These are phyloP conservation scores for Hofmannophila pseudospretella DNA, from an alignment of 2,888 invertebrate species.

Conservation along the genomic window DNA sequence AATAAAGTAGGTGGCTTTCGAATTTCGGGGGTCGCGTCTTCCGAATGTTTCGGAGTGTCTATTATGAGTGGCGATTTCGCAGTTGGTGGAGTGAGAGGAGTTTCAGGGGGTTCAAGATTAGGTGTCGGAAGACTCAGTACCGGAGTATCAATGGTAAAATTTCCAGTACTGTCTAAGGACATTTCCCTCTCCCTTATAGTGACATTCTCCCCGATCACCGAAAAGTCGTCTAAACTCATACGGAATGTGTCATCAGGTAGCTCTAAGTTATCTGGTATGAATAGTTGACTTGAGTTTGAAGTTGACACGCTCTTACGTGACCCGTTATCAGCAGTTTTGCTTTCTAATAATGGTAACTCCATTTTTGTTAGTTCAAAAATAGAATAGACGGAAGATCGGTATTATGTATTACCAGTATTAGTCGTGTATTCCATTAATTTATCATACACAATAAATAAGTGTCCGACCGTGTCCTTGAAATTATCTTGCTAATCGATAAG, in stretches of 20 bases:
- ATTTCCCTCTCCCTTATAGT: constrained; percentile 43
- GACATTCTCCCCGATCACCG: constrained; percentile 63
- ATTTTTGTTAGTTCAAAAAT: constrained; percentile 26
- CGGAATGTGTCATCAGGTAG: constrained; percentile 63
- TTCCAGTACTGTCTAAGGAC: constrained; percentile 36
- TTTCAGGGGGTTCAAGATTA: constrained; percentile 15
- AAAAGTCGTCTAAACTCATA: constrained; percentile 56
- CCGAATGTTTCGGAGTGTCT: constrained; percentile 39
- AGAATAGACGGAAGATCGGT: not conserved
- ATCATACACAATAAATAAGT: constrained; percentile 14
- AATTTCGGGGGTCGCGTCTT: constrained; percentile 16
- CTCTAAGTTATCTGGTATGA: constrained; percentile 48
- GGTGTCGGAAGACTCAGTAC: constrained; percentile 23
- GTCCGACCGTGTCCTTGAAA: constrained; percentile 54
- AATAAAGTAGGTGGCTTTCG: constrained; percentile 37
- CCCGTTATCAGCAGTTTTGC: constrained; percentile 29
- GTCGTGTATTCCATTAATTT: constrained; percentile 1
- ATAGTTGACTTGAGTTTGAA: constrained; percentile 51
- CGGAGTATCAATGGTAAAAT: constrained; percentile 28
- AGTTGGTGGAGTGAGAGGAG: constrained; percentile 23
- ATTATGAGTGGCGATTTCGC: constrained; percentile 32
- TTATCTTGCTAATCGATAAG: constrained; percentile 72
- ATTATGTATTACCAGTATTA: not conserved
- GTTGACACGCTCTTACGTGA: constrained; percentile 20
- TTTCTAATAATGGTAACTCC: constrained; percentile 39